Conservation (phyloP, 2,888 invertebrate genomes). For the Drosophila helvetica region DNA sequence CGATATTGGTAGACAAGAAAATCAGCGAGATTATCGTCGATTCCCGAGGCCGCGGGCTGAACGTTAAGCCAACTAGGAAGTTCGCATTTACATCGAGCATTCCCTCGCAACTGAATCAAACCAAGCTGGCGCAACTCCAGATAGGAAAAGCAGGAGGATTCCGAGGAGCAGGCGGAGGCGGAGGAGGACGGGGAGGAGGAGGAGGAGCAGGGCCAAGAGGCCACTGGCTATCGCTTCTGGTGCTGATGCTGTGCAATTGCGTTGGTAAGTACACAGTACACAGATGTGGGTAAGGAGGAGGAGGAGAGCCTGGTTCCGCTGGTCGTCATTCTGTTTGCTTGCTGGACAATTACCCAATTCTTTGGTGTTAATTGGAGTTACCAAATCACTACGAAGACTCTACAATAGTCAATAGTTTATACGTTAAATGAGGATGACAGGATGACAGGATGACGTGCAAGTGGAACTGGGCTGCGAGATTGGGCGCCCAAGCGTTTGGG, state of each 20-base stretch:
- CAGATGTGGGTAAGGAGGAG: neutral
- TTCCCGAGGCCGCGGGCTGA: conserved; percentile 28
- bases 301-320: neutral
- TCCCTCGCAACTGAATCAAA: conserved; percentile 27
- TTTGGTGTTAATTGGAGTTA: too few relatives aligned
- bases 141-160: conserved; percentile 11
- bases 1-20: conserved; percentile 43
- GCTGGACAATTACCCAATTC: too few relatives aligned
- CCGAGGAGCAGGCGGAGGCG: conserved; percentile 21
- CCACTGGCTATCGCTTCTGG: conserved; percentile 78
- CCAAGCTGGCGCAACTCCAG: conserved; percentile 57
- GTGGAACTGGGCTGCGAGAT: neutral
- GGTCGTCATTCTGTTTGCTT: neutral
- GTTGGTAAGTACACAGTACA: conserved; percentile 81
- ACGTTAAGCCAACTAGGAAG: neutral
- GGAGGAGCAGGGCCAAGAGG: conserved; percentile 5
- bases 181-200: too few relatives aligned
- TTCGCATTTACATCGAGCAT: neutral
- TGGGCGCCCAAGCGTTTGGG: conserved; percentile 36
- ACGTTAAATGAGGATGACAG: too few relatives aligned
- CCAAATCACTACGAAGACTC: too few relatives aligned
- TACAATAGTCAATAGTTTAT: too few relatives aligned
- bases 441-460: too few relatives aligned
- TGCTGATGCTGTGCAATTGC: conserved; percentile 81
- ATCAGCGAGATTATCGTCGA: conserved; percentile 60